A percentile compares a stretch with the other conserved stretches of the same genome.
phyloP scores from a whole-genome alignment of 2,113 vertebrate species.

The Callaeas wilsoni region DNA sequence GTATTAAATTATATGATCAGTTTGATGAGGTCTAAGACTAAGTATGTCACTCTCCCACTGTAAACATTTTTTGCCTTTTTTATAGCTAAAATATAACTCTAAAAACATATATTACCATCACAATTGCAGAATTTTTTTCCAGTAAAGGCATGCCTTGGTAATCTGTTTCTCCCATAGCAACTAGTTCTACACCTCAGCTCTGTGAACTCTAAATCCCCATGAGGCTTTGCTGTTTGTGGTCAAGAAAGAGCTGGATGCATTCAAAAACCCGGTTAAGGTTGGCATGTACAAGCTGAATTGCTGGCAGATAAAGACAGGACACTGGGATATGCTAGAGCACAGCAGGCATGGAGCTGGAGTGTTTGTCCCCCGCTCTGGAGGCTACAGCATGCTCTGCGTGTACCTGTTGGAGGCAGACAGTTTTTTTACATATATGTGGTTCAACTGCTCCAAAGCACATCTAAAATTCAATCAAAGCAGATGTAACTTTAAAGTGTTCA shows the following conservation, averaged over 20 bases:
- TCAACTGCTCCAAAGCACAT: not conserved
- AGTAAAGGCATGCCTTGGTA: not conserved
- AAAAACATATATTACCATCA: not conserved
- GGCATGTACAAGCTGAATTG: not conserved
- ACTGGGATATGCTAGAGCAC: not conserved
- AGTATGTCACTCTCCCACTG: not conserved
- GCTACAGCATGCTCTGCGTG: fast-evolving
- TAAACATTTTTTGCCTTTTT: not conserved
- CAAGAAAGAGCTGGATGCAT: not conserved
- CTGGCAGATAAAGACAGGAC: not conserved
- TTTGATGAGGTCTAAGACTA: not conserved
- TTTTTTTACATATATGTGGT: not conserved
- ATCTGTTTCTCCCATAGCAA: not conserved
- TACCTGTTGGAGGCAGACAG: not conserved
- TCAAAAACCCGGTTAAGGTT: not conserved
- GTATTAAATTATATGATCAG: not conserved
- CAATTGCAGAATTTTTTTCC: not conserved
- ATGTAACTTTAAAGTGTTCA: not conserved
- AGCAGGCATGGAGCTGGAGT: not conserved
- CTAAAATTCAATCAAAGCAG: not conserved
- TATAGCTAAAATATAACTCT: not conserved
- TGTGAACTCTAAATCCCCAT: not conserved
- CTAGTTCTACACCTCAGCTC: not conserved
- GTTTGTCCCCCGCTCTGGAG: not conserved
- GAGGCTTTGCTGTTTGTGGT: not conserved